These are phyloP conservation scores for Drosophila melanosoma DNA, from an alignment of 2,888 invertebrate species.

Conservation along the genomic window DNA sequence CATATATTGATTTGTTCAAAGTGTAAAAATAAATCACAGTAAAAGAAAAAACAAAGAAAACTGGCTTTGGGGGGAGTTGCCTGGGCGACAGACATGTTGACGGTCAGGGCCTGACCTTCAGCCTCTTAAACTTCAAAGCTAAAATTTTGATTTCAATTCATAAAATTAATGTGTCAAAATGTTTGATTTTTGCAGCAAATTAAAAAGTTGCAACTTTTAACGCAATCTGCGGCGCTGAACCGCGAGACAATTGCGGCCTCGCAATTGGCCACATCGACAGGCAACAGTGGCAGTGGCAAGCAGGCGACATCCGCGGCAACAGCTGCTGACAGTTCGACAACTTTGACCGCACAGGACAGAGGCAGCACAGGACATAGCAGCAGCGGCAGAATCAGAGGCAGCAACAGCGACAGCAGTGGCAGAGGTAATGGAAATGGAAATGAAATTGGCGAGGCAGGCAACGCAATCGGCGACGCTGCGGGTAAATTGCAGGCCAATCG, in stretches of 20 bases:
- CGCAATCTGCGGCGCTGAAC: conserved; percentile 85
- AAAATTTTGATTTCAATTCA: conserved; percentile 8
- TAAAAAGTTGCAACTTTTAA: conserved; percentile 84
- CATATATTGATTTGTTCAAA: neutral
- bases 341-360: conserved; percentile 67
- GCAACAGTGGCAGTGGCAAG: conserved; percentile 60
- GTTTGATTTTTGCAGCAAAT: conserved; percentile 82
- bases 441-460: conserved; percentile 54
- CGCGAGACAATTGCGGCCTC: conserved; percentile 85
- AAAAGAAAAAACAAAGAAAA: neutral
- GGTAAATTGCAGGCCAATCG: conserved; percentile 60
- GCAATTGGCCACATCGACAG: conserved; percentile 84
- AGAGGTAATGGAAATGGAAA: conserved; percentile 23
- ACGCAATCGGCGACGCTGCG: conserved; percentile 62
- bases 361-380: conserved; percentile 60
- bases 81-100: conserved; percentile 33
- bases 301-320: conserved; percentile 65
- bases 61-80: conserved; percentile 8
- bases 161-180: conserved; percentile 14
- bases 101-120: conserved; percentile 3
- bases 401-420: conserved; percentile 44
- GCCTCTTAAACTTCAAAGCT: conserved; percentile 1
- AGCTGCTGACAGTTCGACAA: conserved; percentile 71
- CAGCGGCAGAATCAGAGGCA: conserved; percentile 57
- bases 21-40: conserved; percentile 1